A percentile compares a stretch with the other conserved stretches of the same genome.
Evolutionary conservation across 2,888 invertebrate species (phyloP).

Genomic region (Hydrotaea cyrtoneurina): DNA sequence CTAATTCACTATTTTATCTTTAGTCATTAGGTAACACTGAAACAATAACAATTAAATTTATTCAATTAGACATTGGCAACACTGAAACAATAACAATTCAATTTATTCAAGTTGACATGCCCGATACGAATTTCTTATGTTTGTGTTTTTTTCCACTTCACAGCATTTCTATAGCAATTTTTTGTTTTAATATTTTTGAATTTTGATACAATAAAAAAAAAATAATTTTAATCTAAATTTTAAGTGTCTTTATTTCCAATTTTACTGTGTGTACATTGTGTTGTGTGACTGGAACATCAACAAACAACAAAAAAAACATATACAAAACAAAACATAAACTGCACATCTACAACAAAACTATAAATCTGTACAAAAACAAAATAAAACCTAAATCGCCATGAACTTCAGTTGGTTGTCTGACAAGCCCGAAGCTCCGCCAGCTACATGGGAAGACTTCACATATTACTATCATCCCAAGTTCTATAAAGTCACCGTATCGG

Average conservation of each 20-base stretch:
- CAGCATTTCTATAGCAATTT: slow-evolving; percentile 56
- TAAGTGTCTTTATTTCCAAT: slow-evolving; percentile 80
- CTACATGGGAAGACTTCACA: slow-evolving; percentile 82
- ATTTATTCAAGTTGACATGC: background rate
- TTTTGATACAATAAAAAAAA: slow-evolving; percentile 62
- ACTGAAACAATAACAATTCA: background rate
- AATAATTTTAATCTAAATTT: slow-evolving; percentile 76
- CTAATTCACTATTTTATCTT: no score
- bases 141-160: slow-evolving; percentile 10
- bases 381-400: slow-evolving; percentile 70
- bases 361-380: slow-evolving; percentile 54
- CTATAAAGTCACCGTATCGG: slow-evolving; percentile 81
- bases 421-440: slow-evolving; percentile 80
- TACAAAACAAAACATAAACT: slow-evolving; percentile 49
- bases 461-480: slow-evolving; percentile 79
- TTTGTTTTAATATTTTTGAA: slow-evolving; percentile 53
- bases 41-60: no score
- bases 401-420: slow-evolving; percentile 79
- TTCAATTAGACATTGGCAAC: no score
- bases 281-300: slow-evolving; percentile 63
- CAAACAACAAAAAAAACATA: slow-evolving; percentile 25
- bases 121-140: background rate
- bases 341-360: slow-evolving; percentile 55
- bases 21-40: no score
- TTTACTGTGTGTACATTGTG: slow-evolving; percentile 52